Conservation (phyloP, 2,888 invertebrate genomes). For the Drosophila ustulata region DNA sequence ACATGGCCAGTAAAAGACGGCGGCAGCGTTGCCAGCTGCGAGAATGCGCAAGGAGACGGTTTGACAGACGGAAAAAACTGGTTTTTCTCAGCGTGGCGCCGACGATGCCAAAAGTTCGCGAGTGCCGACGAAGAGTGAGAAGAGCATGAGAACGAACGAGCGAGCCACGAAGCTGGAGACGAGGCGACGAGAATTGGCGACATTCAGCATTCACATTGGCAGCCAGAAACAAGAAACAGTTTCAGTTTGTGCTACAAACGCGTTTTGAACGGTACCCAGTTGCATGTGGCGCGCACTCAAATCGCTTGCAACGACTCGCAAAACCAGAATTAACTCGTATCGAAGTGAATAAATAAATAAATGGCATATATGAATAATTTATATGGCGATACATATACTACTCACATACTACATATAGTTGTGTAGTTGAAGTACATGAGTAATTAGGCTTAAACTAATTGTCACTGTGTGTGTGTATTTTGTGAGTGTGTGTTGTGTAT, state of each 20-base stretch:
- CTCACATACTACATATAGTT: too few relatives aligned
- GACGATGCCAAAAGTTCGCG: constrained; percentile 9
- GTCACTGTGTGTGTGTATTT: constrained; percentile 13
- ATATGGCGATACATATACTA: constrained; percentile 3
- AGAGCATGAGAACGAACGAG: constrained; percentile 37
- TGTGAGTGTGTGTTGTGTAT: constrained; percentile 6
- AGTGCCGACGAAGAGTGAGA: constrained; percentile 2
- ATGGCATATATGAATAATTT: constrained; percentile 7
- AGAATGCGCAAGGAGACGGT: constrained; percentile 20
- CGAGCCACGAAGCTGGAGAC: constrained; percentile 23
- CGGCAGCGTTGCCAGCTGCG: constrained; percentile 58
- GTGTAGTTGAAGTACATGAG: constrained; percentile 28
- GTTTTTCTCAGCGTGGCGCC: constrained; percentile 37
- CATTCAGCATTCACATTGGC: background rate
- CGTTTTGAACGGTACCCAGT: constrained; percentile 76
- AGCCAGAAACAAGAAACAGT: constrained; percentile 60
- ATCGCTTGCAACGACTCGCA: constrained; percentile 1
- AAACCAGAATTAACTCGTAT: constrained; percentile 49
- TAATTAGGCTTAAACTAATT: constrained; percentile 25
- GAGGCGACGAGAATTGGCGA: constrained; percentile 12
- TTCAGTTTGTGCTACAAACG: constrained; percentile 82
- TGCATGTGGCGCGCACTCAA: constrained; percentile 55
- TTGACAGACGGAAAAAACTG: constrained; percentile 39
- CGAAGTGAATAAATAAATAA: constrained; percentile 13
- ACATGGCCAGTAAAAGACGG: constrained; percentile 10